Conservation (phyloP, 2,113 vertebrate genomes). For the Cairina moschata region DNA sequence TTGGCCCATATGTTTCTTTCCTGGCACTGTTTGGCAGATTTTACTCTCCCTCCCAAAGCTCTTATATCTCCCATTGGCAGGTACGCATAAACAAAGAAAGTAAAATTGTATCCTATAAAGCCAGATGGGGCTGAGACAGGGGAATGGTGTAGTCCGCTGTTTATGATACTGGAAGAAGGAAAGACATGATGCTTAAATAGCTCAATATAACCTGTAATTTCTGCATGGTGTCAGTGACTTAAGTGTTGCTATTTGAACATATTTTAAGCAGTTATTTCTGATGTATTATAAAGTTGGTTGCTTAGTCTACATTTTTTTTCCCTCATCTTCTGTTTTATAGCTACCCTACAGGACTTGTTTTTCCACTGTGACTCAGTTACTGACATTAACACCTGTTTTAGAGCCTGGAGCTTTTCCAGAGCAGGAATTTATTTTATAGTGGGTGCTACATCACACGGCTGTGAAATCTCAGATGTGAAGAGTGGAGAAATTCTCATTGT, state of each 20-base stretch:
- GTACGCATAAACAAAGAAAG: not conserved
- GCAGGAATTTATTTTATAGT: not conserved
- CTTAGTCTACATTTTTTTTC: not conserved
- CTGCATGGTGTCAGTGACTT: not conserved
- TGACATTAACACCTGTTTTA: not conserved
- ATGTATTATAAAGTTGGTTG: not conserved
- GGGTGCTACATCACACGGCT: not conserved
- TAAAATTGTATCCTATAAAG: not conserved
- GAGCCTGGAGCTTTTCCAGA: not conserved
- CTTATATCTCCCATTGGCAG: not conserved
- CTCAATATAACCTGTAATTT: not conserved
- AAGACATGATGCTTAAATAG: not conserved
- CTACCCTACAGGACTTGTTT: not conserved
- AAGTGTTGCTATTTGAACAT: not conserved
- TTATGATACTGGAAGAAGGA: not conserved
- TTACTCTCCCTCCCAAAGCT: not conserved
- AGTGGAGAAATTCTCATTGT: not conserved
- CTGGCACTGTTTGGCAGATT: not conserved
- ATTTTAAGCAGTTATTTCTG: not conserved
- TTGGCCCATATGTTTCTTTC: not conserved
- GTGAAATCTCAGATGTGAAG: not conserved
- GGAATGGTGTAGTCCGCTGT: not conserved
- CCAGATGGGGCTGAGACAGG: not conserved
- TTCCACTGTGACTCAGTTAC: not conserved
- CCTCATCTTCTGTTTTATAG: not conserved